Conservation (phyloP, 2,888 invertebrate genomes). For the Dinocampus coccinellae region DNA sequence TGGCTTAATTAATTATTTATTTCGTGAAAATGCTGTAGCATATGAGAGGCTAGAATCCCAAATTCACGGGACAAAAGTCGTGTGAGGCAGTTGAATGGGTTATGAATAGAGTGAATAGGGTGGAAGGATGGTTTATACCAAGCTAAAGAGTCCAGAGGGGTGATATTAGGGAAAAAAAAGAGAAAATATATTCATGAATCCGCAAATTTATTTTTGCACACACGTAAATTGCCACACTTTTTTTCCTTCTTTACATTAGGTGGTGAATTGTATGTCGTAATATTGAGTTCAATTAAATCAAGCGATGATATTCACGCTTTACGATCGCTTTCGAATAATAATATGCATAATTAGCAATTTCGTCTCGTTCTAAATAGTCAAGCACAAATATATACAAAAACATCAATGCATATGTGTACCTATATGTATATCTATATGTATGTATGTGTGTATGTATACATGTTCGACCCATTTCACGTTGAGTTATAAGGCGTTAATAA, state of each 20-base stretch:
- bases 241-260: neutral
- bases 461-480: neutral
- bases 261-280: neutral
- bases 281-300: constrained; percentile 39
- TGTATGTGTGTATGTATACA: neutral
- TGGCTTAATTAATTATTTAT: constrained; percentile 17
- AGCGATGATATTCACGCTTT: constrained; percentile 36
- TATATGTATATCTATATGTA: no score
- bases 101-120: constrained; percentile 13
- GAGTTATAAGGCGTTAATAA: constrained; percentile 22
- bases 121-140: constrained; percentile 13
- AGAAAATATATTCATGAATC: constrained; percentile 5
- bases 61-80: constrained; percentile 22
- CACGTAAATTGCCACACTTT: neutral
- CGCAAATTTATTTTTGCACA: neutral
- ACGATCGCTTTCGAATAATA: constrained; percentile 49
- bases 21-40: neutral
- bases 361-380: constrained; percentile 16
- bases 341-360: constrained; percentile 47
- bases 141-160: constrained; percentile 3
- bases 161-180: neutral
- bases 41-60: constrained; percentile 1
- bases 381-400: constrained; percentile 36
- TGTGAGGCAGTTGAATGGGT: constrained; percentile 18
- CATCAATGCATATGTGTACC: constrained; percentile 4